Conservation (phyloP, 2,113 vertebrate species). For the Mesembrinibis cayennensis region DNA sequence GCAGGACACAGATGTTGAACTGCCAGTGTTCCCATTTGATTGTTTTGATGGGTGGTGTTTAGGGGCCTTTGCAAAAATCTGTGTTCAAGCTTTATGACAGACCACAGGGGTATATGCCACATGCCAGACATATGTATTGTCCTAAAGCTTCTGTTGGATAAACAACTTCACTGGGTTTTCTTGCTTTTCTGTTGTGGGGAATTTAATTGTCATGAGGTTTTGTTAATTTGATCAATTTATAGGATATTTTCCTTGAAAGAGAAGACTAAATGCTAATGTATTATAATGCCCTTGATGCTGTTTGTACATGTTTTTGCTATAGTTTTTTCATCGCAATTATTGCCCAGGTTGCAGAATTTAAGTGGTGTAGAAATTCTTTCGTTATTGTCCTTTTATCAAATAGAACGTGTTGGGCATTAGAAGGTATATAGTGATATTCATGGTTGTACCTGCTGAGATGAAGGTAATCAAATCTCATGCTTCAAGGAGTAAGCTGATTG, state of each 20-base stretch:
- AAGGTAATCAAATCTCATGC: constrained; percentile 40
- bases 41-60: not conserved
- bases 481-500: not conserved
- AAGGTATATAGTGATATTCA: not conserved
- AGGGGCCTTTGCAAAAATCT: not conserved
- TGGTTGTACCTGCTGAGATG: not conserved
- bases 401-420: not conserved
- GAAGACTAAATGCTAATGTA: not conserved
- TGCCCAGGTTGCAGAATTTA: not conserved
- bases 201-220: not conserved
- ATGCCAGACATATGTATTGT: not conserved
- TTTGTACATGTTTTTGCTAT: not conserved
- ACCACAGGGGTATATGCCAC: not conserved
- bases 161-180: not conserved
- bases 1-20: not conserved
- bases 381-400: not conserved
- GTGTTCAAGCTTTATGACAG: not conserved
- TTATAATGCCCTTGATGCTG: not conserved
- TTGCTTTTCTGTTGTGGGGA: not conserved
- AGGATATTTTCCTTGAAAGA: not conserved
- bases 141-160: not conserved
- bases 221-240: not conserved
- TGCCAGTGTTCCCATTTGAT: not conserved
- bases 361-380: not conserved
- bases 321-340: not conserved